phyloP scores from a whole-genome alignment of 2,113 vertebrate species.

The Phrynosoma platyrhinos region DNA sequence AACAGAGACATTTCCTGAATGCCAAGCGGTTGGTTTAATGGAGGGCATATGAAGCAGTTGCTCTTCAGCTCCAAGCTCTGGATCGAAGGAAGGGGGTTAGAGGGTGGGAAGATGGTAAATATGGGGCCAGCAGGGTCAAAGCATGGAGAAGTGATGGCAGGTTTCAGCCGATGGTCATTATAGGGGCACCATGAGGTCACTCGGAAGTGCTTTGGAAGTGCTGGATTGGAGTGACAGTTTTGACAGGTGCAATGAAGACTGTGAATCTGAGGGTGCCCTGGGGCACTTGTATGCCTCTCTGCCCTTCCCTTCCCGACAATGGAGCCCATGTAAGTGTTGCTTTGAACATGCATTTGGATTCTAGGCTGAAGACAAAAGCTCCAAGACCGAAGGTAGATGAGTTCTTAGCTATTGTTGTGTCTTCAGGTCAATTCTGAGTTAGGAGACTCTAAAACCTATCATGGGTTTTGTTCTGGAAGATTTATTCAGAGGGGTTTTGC shows the following conservation, averaged over 20 bases:
- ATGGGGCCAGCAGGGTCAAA: background rate
- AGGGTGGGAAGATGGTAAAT: background rate
- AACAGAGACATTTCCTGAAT: background rate
- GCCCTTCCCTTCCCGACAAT: background rate
- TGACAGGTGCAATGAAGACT: background rate
- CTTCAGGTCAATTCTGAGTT: background rate
- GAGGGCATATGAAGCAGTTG: rapidly evolving
- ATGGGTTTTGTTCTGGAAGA: background rate
- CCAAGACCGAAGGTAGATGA: background rate
- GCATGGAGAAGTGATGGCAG: background rate
- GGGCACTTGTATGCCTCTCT: background rate
- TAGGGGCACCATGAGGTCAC: background rate
- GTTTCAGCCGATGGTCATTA: rapidly evolving
- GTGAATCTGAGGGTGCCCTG: background rate
- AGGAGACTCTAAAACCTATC: no score
- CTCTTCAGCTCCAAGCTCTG: background rate
- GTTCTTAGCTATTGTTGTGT: background rate
- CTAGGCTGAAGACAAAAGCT: background rate
- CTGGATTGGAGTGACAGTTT: background rate
- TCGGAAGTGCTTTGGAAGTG: rapidly evolving
- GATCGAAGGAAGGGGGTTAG: background rate
- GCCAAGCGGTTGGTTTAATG: rapidly evolving
- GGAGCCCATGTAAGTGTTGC: background rate
- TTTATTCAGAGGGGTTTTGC: no score
- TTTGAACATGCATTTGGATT: rapidly evolving